A percentile compares a stretch with the other conserved stretches of the same genome.
Evolutionary conservation across 2,797 vertebrate genomes (phyloP).

Genomic region (Buceros bicornis): DNA sequence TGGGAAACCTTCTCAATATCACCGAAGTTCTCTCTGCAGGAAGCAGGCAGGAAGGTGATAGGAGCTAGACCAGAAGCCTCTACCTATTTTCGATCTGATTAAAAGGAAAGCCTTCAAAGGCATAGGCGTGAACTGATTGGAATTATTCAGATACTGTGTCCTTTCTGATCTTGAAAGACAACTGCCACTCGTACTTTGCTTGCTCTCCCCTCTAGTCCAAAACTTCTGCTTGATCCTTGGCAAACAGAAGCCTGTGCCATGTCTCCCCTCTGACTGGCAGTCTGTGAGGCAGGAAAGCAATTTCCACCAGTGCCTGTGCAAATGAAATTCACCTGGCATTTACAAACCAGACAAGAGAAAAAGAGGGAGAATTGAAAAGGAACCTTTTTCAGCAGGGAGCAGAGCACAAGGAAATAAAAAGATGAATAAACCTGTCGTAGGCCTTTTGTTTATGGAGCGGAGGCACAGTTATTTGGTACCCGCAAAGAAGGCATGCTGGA

Average conservation of each 20-base stretch:
- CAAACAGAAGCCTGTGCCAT: not conserved
- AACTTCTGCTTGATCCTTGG: slow-evolving; percentile 19
- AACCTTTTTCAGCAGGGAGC: slow-evolving; percentile 10
- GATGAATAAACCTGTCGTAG: slow-evolving; percentile 67
- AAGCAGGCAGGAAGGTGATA: not conserved
- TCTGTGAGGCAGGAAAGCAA: not conserved
- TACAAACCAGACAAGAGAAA: slow-evolving; percentile 64
- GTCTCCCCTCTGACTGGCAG: not conserved
- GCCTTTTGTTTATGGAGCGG: slow-evolving; percentile 63
- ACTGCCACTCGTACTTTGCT: not conserved
- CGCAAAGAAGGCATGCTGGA: slow-evolving; percentile 55
- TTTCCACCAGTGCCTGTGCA: not conserved
- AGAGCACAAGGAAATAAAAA: slow-evolving; percentile 71
- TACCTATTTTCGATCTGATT: slow-evolving; percentile 32
- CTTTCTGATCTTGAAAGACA: slow-evolving; percentile 1
- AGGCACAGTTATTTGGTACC: slow-evolving; percentile 63
- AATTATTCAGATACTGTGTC: not conserved
- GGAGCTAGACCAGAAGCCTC: not conserved
- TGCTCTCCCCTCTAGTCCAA: not conserved
- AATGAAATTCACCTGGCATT: slow-evolving; percentile 46
- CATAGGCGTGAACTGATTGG: not conserved
- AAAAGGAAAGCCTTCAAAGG: slow-evolving; percentile 27
- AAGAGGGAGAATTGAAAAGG: slow-evolving; percentile 24
- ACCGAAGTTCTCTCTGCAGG: not conserved
- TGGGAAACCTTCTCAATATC: not conserved